Percentiles rank a stretch among this genome's conserved stretches.
Evolutionary conservation across 2,888 invertebrate genomes (phyloP).

Genomic region (Tholera decimalis): DNA sequence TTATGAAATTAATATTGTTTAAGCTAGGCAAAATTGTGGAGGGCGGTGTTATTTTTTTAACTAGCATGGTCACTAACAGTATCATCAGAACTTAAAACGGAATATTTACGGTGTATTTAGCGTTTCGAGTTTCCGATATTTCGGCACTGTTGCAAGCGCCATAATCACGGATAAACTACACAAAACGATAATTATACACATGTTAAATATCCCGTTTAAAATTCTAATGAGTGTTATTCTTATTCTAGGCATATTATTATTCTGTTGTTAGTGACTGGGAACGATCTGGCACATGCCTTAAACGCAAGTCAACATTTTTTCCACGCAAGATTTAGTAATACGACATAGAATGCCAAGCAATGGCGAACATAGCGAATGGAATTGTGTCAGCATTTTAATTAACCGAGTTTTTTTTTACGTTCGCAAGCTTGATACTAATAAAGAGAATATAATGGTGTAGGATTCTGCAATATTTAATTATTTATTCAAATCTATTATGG

Average conservation of each 20-base stretch:
- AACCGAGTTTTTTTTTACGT: conserved; percentile 66
- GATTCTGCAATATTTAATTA: conserved; percentile 43
- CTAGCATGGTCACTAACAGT: too few relatives aligned
- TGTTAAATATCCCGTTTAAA: too few relatives aligned
- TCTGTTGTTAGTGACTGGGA: conserved; percentile 5
- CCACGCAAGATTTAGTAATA: conserved; percentile 58
- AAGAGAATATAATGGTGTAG: conserved; percentile 34
- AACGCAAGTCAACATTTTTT: conserved; percentile 53
- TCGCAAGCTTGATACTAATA: conserved; percentile 50
- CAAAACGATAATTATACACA: too few relatives aligned
- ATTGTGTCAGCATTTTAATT: conserved; percentile 75
- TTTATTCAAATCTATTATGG: conserved; percentile 14
- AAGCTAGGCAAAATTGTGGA: too few relatives aligned
- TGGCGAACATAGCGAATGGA: conserved; percentile 62
- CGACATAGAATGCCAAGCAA: conserved; percentile 58
- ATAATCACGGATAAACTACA: too few relatives aligned
- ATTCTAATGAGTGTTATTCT: too few relatives aligned
- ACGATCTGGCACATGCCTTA: conserved; percentile 6
- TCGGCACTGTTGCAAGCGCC: too few relatives aligned
- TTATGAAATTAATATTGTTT: too few relatives aligned
- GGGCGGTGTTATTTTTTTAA: too few relatives aligned
- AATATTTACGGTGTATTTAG: too few relatives aligned
- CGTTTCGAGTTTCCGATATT: too few relatives aligned
- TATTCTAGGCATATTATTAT: conserved; percentile 3
- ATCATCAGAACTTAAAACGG: too few relatives aligned